Conservation (phyloP, 2,888 invertebrate genomes). For the Eilema sororculum region DNA sequence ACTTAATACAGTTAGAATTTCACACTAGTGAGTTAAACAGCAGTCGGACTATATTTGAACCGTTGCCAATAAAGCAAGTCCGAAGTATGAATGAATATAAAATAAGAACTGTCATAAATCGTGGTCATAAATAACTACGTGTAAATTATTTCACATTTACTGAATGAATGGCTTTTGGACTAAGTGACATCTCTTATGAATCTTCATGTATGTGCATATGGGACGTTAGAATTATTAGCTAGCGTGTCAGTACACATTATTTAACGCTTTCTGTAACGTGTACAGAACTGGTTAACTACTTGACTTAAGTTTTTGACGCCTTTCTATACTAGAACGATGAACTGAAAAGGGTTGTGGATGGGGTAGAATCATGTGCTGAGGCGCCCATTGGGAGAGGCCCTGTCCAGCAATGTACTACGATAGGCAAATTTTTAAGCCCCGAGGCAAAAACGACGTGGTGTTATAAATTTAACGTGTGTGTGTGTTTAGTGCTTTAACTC, state of each 20-base stretch:
- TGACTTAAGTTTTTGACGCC: not conserved
- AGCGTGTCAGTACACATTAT: not conserved
- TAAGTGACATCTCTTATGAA: slow-evolving; percentile 12
- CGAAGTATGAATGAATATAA: slow-evolving; percentile 38
- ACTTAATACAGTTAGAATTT: not conserved
- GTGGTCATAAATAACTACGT: slow-evolving; percentile 33
- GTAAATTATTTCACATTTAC: slow-evolving; percentile 13
- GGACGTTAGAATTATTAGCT: not conserved
- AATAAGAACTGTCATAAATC: slow-evolving; percentile 43
- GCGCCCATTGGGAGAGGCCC: too few relatives aligned
- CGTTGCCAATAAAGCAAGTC: slow-evolving; percentile 49
- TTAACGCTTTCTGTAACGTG: not conserved
- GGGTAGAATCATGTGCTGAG: too few relatives aligned
- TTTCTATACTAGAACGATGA: too few relatives aligned
- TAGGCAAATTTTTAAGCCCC: too few relatives aligned
- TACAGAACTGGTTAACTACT: not conserved
- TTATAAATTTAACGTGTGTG: too few relatives aligned
- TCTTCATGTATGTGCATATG: not conserved
- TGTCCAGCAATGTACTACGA: too few relatives aligned
- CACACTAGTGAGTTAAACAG: slow-evolving; percentile 8
- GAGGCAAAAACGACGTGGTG: too few relatives aligned
- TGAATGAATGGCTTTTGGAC: slow-evolving; percentile 10
- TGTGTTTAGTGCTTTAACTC: too few relatives aligned
- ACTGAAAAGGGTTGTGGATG: too few relatives aligned
- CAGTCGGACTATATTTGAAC: slow-evolving; percentile 50